Evolutionary conservation across 2,113 vertebrate genomes (phyloP), one percentile per base, ranked within the genome.

Genomic region (Platycercus adscitus): DNA sequence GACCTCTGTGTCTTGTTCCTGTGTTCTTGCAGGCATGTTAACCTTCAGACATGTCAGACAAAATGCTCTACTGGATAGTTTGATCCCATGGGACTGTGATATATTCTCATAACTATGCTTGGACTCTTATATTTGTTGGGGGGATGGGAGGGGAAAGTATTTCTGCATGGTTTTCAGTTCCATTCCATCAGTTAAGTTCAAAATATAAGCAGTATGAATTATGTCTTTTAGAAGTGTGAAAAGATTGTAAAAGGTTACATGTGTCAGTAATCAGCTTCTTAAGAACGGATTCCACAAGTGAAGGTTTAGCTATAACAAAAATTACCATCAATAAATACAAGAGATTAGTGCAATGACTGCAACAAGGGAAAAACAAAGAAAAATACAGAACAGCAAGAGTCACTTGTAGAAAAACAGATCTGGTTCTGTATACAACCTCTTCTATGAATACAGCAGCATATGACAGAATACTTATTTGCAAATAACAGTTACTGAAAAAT

Each of bases 401-500:
- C 52, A 52, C 56, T 71, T 79, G 65, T 33, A 68, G 70, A 69
- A 89, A 79, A 88, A 12, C 66, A 76, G 39, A 85, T 88, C 71
- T 82, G 61, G 63, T 95, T 94, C 73, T 0, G 0, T 44, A 55
- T 43, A 88, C 70, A 76, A 16, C 35, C 41, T 85, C 52, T 68
- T 68, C 66, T 68, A 39, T 5, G 16, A 91, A 79, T 60, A 53
- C 65, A 93, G 75, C 52, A 91, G 88, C 81, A 89, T 89, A 82
- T 89, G 88, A 96, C 52, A 79, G 85, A 85, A 49, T 35, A 55
- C 24, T 94, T 95, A 91, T 85, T 97, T 95, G 90, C 85, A 95
- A 96, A 95, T 89, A 94, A 60, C 46, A 64, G 81, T 95, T 55
- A 91, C 87, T 66, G 43, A 65, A 81, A 96, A 96, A 96, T 95